Percentiles rank a stretch among this genome's conserved stretches.
Evolutionary conservation across 2,888 invertebrate genomes (phyloP).

Genomic region (Diachrysia chrysitis): DNA sequence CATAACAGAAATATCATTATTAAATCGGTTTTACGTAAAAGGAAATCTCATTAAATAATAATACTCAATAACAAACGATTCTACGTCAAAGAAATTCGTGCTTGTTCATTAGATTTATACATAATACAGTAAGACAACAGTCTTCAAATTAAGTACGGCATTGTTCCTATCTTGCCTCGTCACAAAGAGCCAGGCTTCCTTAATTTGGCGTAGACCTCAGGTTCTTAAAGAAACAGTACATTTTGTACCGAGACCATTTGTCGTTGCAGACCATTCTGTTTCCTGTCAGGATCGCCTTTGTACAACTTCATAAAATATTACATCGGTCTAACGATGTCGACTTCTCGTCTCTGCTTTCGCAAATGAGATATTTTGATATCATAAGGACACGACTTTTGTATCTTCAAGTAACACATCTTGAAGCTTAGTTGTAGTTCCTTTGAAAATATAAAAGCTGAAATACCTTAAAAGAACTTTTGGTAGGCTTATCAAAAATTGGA

Average conservation of each 20-base stretch:
- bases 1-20: no score
- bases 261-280: constrained; percentile 60
- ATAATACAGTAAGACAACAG: constrained; percentile 7
- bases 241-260: constrained; percentile 63
- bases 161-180: constrained; percentile 18
- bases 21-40: no score
- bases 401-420: neutral
- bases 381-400: constrained; percentile 6
- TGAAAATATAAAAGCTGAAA: neutral
- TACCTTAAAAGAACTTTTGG: neutral
- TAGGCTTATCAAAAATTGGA: constrained; percentile 27
- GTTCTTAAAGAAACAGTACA: constrained; percentile 56
- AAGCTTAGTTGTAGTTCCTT: neutral
- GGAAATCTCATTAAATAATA: neutral
- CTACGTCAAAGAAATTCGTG: neutral
- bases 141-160: constrained; percentile 18
- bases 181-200: constrained; percentile 20
- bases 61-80: neutral
- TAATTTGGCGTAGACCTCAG: constrained; percentile 33
- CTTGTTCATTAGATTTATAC: neutral
- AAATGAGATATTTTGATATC: constrained; percentile 43
- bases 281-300: constrained; percentile 61
- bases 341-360: constrained; percentile 30
- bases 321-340: constrained; percentile 50
- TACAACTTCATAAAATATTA: constrained; percentile 55